These are phyloP conservation scores for Scaptomyza montana DNA, from an alignment of 1,140 invertebrate species.

Conservation along the genomic window DNA sequence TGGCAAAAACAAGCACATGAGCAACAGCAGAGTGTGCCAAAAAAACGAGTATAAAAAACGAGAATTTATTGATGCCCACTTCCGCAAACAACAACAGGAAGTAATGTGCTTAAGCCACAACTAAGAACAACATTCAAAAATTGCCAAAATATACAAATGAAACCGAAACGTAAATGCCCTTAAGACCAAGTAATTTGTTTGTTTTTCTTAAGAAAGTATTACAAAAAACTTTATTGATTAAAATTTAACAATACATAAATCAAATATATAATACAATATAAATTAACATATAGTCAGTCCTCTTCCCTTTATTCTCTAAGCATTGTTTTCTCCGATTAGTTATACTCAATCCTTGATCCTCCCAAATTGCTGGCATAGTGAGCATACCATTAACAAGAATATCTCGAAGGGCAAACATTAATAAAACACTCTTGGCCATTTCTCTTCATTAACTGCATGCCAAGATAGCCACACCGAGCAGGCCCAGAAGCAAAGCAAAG, in stretches of 20 bases:
- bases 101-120: slow-evolving; percentile 45
- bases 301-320: too few species aligned
- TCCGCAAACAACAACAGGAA: slow-evolving; percentile 66
- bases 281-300: too few species aligned
- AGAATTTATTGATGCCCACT: slow-evolving; percentile 74
- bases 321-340: neutral
- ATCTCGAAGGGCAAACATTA: slow-evolving; percentile 56
- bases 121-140: slow-evolving; percentile 42
- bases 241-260: neutral
- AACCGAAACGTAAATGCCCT: slow-evolving; percentile 30
- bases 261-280: too few species aligned
- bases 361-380: neutral
- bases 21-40: slow-evolving; percentile 29
- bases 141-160: neutral
- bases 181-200: neutral
- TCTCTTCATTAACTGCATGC: slow-evolving; percentile 71
- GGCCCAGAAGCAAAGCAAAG: slow-evolving; percentile 10
- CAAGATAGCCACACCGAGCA: slow-evolving; percentile 19
- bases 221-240: too few species aligned
- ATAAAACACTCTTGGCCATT: slow-evolving; percentile 77
- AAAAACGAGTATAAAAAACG: slow-evolving; percentile 63
- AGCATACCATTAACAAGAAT: neutral
- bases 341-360: neutral
- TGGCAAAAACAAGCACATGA: slow-evolving; percentile 6
- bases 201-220: too few species aligned